Base-by-base conservation (phyloP, 1,140 invertebrate species). In the Drosophila cardini region DNA sequence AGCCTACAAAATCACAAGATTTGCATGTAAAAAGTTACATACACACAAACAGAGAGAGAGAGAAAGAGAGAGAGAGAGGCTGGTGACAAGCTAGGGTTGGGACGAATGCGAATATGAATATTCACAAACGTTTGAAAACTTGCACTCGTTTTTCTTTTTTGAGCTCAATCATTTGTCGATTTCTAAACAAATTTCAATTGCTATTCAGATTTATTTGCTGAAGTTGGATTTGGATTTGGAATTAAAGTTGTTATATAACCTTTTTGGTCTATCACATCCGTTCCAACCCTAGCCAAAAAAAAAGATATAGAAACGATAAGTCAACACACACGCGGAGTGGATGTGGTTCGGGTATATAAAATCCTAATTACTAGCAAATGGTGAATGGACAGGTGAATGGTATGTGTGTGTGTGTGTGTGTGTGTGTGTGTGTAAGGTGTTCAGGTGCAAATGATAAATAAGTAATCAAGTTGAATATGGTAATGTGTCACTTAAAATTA, bases 1-100 rank as follows among this genome's bases (percentile, higher is more conserved):
- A 86, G 79, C 91, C 91, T 92, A 92, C 81, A 90, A 91, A 85
- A 86, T 87, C 72, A 82, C 71, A 76, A 85, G 69, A 87, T 62
- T 79, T 65, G 77, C 67, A 71, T 68, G 55, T 75, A 73, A 36
- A 86, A 30, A 81, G 45, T 26, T 26, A 26, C 21, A 71, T 43
- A 65, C 6, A 68, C 34, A 68, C 36, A 67, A 15, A 65, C 53
- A 63, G 48, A 13, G 3, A 43, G 11, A 53, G 34, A 67, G 53
- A 57, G 18, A 42, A 15, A 67, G 50, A 71, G 60, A 61, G 21
- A 56, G 40, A 73, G 53, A 68, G 53, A 55, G 55, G 38, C 40
- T 30, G 60, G 42, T 46, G 48, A 67, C 52, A 52, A 58, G 61
- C 70, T 67, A 72, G 70, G 63, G 70, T 68, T 72, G 70, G 63